Base-by-base conservation (phyloP, 1,140 invertebrate genomes). In the Drosophila subpulchrella region DNA sequence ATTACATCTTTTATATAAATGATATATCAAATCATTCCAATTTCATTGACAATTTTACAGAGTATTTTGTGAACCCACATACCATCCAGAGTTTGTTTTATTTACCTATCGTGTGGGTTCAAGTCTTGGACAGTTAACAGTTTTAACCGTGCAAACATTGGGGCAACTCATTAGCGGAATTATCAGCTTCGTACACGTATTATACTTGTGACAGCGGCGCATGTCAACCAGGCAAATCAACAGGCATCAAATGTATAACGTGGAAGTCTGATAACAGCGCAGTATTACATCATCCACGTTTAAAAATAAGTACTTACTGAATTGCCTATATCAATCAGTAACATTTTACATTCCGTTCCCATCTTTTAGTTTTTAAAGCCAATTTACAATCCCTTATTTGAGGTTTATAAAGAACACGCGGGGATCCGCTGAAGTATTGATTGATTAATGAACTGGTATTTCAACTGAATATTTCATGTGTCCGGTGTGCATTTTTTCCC, bases 101-200 rank as follows among this genome's bases (percentile, higher is more conserved):
- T 60, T 65, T 71, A 38, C 54, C 39, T 47, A 57, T 24, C 75
- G 53, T 71, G 47, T 75, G 59, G 38, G n/a, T 38, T 61, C 56
- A 34, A 10, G 47, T 53, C 53, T 57, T 70, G 38, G 50, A 76
- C 67, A 85, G 81, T 85, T 68, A 62, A 81, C 63, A 79, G 76
- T 81, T 86, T 86, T 86, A 86, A 67, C 60, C 55, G 60, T 24
- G 55, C 78, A 86, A 86, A 86, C 68, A 75, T 85, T 85, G 68
- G 48, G n/a, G 17, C 46, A 66, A 75, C 65, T 59, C 67, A 86
- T 85, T 85, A 85, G 78, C 68, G 61, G 48, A 67, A 72, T 86
- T 85, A 86, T 75, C 81, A 66, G 63, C 65, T 86, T 47, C 56
- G 46, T 83, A 74, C 79, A 80, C 75, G 62, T 70, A 12, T 47